Conservation (phyloP, 1,140 invertebrate species). For the Drosophila guanche region DNA sequence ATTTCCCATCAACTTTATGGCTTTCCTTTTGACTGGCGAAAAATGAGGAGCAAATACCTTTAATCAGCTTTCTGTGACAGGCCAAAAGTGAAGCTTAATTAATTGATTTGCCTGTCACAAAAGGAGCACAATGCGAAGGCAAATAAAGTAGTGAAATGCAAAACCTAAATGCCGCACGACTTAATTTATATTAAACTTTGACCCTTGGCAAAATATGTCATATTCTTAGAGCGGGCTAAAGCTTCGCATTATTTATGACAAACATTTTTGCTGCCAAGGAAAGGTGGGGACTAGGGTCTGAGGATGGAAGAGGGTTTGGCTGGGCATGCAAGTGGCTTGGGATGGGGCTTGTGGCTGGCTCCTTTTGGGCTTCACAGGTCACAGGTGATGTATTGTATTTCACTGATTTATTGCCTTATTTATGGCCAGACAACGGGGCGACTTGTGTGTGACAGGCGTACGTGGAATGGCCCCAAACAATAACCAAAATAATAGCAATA, state of each 20-base stretch:
- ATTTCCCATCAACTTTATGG: conserved; percentile 15
- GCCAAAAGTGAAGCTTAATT: conserved; percentile 72
- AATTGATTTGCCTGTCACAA: conserved; percentile 59
- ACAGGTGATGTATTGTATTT: conserved; percentile 78
- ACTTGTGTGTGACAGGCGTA: conserved; percentile 49
- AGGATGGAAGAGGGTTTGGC: not conserved
- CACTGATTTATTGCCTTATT: conserved; percentile 75
- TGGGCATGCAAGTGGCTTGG: not conserved
- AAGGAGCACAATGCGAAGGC: conserved; percentile 25
- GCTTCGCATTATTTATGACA: conserved; percentile 69
- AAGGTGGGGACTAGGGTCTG: conserved; percentile 16
- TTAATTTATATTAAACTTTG: conserved; percentile 24
- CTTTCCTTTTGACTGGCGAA: conserved; percentile 30
- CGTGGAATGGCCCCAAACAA: conserved; percentile 18
- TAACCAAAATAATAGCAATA: conserved; percentile 26
- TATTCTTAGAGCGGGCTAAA: conserved; percentile 59
- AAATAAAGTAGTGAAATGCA: conserved; percentile 42
- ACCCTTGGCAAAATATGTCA: conserved; percentile 70
- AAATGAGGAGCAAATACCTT: conserved; percentile 40
- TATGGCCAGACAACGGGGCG: conserved; percentile 57
- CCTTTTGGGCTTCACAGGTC: conserved; percentile 41
- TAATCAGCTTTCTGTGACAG: conserved; percentile 66
- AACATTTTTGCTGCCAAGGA: conserved; percentile 13
- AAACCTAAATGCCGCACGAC: not conserved
- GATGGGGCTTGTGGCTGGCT: not conserved